Base-by-base conservation (phyloP, 2,888 invertebrate species). In the Oxyteleia sp. region DNA sequence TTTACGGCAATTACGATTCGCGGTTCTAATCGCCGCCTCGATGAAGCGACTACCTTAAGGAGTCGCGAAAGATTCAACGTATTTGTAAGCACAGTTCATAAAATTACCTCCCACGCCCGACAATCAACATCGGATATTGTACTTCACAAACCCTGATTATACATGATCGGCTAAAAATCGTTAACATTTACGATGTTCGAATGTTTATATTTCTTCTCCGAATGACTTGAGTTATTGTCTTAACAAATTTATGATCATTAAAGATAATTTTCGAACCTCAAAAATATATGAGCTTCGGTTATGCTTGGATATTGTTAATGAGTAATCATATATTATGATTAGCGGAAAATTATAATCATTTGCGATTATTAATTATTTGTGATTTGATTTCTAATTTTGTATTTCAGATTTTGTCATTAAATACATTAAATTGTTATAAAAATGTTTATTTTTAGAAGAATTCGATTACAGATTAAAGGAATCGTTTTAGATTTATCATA, bases 1-100 rank as follows among this genome's bases (percentile, higher is more conserved):
- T 80, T 80, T 59, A 64, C 71, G 55, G 55, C 49, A 61, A 72
- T 66, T 72, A 55, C 64, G 18, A 47, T 51, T 38, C 63, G 63
- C 49, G 38, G 16, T 35, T 68, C 68, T 41, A 76, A 76, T 76
- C 66, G 41, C 23, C 63, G 57, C 55, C 47, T 74, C 75, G 78
- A 68, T 23, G 18, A 43, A 66, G 53, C 72, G 84, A 51, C 29
- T 13, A 38, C 51, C 57, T 57, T 71, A 47, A 59, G 61, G 16
- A 41, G 49, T 57, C 47, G 55, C 18, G 43, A 61, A 47, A 47
- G 57, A 61, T 72, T 51, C 26, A 49, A 72, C 47, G 38, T 59
- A 38, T 74, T 29, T 26, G 63, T 53, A 7, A 26, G 10, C 15
- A 26, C 5, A 15, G 35, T 68, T 16, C 38, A 8, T 32, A 51